These are phyloP conservation scores for Tragelaphus strepsiceros DNA, from an alignment of 2,113 vertebrate species.

Conservation along the genomic window DNA sequence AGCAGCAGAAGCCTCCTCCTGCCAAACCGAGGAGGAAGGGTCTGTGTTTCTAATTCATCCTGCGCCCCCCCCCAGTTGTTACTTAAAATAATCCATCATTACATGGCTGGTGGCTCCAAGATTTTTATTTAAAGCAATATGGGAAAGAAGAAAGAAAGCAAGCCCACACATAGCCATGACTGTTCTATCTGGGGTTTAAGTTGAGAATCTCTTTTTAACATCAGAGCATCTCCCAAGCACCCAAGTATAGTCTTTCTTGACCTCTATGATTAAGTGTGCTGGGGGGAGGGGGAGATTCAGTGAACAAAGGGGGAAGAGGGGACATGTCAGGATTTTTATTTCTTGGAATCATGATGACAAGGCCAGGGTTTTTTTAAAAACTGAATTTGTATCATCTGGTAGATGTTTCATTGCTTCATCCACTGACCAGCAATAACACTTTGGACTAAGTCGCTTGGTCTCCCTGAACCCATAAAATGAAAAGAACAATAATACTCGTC, in stretches of 20 bases:
- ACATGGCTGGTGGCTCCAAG: constrained; percentile 61
- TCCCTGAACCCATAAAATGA: constrained; percentile 14
- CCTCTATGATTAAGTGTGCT: neutral
- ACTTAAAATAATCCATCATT: constrained; percentile 66
- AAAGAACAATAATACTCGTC: neutral
- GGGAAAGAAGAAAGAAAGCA: neutral
- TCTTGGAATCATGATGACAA: constrained; percentile 37
- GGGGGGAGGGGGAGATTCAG: neutral
- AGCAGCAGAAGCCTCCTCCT: constrained; percentile 18
- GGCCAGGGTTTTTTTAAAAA: neutral
- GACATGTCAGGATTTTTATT: neutral
- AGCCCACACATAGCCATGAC: constrained; percentile 49
- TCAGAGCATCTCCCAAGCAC: neutral
- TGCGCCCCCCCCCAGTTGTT: constrained; percentile 36
- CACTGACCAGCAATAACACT: neutral
- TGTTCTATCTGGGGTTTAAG: constrained; percentile 47
- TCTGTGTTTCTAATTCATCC: constrained; percentile 69
- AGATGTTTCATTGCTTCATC: neutral
- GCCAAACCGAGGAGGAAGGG: constrained; percentile 62
- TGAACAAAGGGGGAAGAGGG: neutral
- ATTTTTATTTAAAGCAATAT: constrained; percentile 69
- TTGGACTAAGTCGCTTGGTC: neutral
- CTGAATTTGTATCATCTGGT: neutral
- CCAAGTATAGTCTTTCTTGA: neutral
- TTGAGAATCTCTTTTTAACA: constrained; percentile 23